Evolutionary conservation across 2,888 invertebrate genomes (phyloP).

Genomic region (Diaperis boleti): DNA sequence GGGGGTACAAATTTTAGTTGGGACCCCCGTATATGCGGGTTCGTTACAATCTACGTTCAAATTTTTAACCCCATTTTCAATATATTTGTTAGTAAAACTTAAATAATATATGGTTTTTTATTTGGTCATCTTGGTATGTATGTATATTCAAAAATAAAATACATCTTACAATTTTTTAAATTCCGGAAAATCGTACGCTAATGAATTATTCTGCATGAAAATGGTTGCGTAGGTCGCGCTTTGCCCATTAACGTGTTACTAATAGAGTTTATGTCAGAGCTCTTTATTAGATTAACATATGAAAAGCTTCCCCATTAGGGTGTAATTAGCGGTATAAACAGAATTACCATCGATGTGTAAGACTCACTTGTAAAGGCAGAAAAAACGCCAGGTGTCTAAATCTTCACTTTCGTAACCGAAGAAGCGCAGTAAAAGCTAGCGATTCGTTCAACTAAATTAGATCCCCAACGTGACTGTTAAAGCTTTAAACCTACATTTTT

Average conservation of each 20-base stretch:
- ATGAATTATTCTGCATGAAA: too few species aligned
- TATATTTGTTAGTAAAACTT: too few species aligned
- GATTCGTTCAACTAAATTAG: slow-evolving; percentile 12
- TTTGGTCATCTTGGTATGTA: too few species aligned
- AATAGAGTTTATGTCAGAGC: slow-evolving; percentile 43
- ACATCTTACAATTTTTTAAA: too few species aligned
- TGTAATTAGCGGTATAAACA: slow-evolving; percentile 46
- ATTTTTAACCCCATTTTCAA: too few species aligned
- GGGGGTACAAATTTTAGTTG: too few species aligned
- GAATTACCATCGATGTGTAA: slow-evolving; percentile 27
- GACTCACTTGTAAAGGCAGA: slow-evolving; percentile 1
- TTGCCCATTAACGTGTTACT: slow-evolving; percentile 41
- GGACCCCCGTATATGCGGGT: too few species aligned
- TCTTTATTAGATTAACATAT: slow-evolving; percentile 48
- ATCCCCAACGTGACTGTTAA: slow-evolving; percentile 8
- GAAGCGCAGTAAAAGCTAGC: slow-evolving; percentile 23
- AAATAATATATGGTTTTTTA: too few species aligned
- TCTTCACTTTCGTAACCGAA: slow-evolving; percentile 9
- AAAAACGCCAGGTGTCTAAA: slow-evolving; percentile 6
- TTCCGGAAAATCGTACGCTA: too few species aligned
- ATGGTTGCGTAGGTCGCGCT: slow-evolving; percentile 34
- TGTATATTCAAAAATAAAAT: too few species aligned
- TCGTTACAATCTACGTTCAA: too few species aligned
- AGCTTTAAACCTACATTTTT: slow-evolving; percentile 22
- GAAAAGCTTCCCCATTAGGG: slow-evolving; percentile 47